Conservation (phyloP, 2,888 invertebrate genomes). For the Tetragonisca angustula region DNA sequence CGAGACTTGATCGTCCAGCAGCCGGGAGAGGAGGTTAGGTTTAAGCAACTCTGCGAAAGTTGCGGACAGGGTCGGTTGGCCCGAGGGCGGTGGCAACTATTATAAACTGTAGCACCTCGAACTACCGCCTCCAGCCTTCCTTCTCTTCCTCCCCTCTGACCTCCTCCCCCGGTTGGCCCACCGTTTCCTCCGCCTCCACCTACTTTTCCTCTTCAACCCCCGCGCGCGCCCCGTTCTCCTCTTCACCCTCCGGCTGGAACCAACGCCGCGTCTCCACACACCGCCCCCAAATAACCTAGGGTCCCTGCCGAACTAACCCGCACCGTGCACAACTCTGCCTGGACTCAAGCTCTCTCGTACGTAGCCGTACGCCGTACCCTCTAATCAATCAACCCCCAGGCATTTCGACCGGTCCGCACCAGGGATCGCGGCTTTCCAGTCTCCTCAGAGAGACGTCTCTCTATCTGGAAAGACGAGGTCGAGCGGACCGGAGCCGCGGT, state of each 20-base stretch:
- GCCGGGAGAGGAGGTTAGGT: slow-evolving; percentile 79
- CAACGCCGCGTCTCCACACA: slow-evolving; percentile 61
- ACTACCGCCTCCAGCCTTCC: slow-evolving; percentile 82
- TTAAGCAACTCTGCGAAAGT: slow-evolving; percentile 84
- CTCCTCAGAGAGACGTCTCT: slow-evolving; percentile 72
- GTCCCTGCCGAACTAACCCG: slow-evolving; percentile 80
- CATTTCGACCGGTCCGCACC: slow-evolving; percentile 76
- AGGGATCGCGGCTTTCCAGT: slow-evolving; percentile 74
- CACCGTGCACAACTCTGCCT: slow-evolving; percentile 75
- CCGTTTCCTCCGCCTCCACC: slow-evolving; percentile 64
- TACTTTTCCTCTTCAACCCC: slow-evolving; percentile 47
- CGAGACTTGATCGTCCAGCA: slow-evolving; percentile 74
- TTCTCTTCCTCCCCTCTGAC: slow-evolving; percentile 72
- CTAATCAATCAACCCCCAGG: slow-evolving; percentile 84
- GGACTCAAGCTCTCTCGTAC: slow-evolving; percentile 70
- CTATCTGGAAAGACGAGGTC: slow-evolving; percentile 71
- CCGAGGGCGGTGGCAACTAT: slow-evolving; percentile 83
- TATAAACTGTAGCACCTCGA: slow-evolving; percentile 84
- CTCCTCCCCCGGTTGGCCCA: slow-evolving; percentile 64
- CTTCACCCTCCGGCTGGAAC: slow-evolving; percentile 45
- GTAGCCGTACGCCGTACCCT: slow-evolving; percentile 75
- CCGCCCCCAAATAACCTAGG: slow-evolving; percentile 80
- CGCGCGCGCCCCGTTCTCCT: slow-evolving; percentile 19
- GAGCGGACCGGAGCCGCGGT: slow-evolving; percentile 41
- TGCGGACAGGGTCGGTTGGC: slow-evolving; percentile 80